Evolutionary conservation across 1,140 invertebrate genomes (phyloP).

Genomic region (Zophobas morio): DNA sequence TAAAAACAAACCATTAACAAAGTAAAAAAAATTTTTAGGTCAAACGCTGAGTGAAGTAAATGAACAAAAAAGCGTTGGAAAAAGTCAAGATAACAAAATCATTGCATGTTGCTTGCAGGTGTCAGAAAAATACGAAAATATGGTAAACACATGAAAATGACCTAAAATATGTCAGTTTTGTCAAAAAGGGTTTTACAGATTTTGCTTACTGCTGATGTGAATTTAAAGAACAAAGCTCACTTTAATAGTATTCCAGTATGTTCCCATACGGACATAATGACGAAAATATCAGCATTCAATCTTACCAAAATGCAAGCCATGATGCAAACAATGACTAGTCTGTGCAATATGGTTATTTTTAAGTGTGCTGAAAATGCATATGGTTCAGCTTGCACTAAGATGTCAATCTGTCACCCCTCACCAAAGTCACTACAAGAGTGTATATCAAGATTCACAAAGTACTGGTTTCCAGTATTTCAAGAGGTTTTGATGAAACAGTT

Average conservation of each 20-base stretch:
- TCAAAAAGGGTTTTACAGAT: slow-evolving; percentile 51
- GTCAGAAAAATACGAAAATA: slow-evolving; percentile 55
- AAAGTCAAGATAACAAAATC: slow-evolving; percentile 59
- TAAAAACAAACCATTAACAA: slow-evolving; percentile 3
- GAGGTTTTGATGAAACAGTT: slow-evolving; percentile 58
- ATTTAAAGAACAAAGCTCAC: slow-evolving; percentile 57
- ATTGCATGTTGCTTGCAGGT: slow-evolving; percentile 57
- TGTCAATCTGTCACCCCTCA: slow-evolving; percentile 50
- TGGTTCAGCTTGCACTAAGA: slow-evolving; percentile 54
- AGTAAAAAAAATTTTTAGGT: slow-evolving; percentile 50
- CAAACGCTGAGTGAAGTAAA: slow-evolving; percentile 57
- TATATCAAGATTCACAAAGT: slow-evolving; percentile 55
- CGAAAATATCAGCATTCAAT: slow-evolving; percentile 38
- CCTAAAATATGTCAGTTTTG: slow-evolving; percentile 17
- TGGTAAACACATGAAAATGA: slow-evolving; percentile 48
- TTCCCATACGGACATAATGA: slow-evolving; percentile 50
- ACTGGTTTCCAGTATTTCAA: slow-evolving; percentile 59
- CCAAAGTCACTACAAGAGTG: slow-evolving; percentile 57
- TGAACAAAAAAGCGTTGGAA: slow-evolving; percentile 56
- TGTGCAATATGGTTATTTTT: slow-evolving; percentile 54
- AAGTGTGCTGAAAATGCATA: slow-evolving; percentile 58
- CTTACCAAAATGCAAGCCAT: slow-evolving; percentile 48
- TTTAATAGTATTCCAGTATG: slow-evolving; percentile 49
- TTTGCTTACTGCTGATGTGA: slow-evolving; percentile 57
- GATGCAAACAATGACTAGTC: slow-evolving; percentile 49